Base-by-base conservation (phyloP, 1,140 invertebrate species). In the Pseudomyrmex gracilis region DNA sequence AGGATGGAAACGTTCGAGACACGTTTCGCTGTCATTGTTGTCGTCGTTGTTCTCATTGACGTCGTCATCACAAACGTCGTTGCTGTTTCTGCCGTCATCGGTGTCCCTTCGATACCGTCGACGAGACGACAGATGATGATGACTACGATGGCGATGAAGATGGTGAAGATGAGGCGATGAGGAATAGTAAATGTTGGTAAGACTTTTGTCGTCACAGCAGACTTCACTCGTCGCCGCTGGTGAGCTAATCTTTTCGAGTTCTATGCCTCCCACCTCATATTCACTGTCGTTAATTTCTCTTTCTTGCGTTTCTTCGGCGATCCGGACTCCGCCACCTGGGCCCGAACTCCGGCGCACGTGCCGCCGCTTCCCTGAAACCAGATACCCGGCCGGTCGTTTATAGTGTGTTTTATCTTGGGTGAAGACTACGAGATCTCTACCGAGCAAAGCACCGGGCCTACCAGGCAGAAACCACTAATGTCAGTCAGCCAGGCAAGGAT, bases 361-460 rank as follows among this genome's bases (percentile, higher is more conserved):
- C 92, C 93, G 93, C 86, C 93, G 93, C 90, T 93, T 94, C 90
- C 93, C 93, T 94, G 93, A 92, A 94, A 94, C 89, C 92, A 94
- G 92, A 93, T 91, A 93, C 90, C 91, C 91, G 80, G 89, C 82
- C 67, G 85, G 77, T 84, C 90, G 88, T 91, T 91, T 92, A 90
- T 88, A 73, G 80, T 89, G 85, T 90, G 89, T 89, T 90, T 90
- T 91, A 90, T 89, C 84, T 90, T 82, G 82, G 67, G 67, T 53
- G 71, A 82, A 51, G 74, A 86, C 78, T 83, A 60, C 68, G 83
- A 77, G 71, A 89, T 89, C 87, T 88, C 87, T 88, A 87, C 22
- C 71, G 51, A 77, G 47, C 57, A 17, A 63, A 82, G 85, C 87
- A 66, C 61, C 55, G 64, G 73, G 76, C 76, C 61, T 60, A 43